A percentile compares a stretch with the other conserved stretches of the same genome.
Evolutionary conservation across 2,113 vertebrate genomes (phyloP).

Genomic region (Halichoerus grypus): DNA sequence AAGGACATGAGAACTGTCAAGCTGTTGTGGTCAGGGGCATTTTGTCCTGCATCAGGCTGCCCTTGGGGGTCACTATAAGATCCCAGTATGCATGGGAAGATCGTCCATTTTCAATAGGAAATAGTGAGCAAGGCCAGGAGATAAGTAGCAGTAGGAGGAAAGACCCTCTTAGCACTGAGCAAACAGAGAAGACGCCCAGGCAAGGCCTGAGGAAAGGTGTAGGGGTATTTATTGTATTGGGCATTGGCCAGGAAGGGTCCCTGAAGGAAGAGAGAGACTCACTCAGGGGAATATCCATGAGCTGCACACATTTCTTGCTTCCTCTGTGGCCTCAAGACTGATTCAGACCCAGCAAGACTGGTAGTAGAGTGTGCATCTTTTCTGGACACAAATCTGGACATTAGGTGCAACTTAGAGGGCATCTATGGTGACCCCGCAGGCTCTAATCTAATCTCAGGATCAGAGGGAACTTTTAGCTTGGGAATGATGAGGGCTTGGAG

Average conservation of each 20-base stretch:
- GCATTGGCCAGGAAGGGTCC: background rate
- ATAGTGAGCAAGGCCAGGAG: background rate
- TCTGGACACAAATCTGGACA: background rate
- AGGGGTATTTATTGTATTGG: background rate
- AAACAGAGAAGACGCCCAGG: background rate
- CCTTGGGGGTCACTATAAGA: background rate
- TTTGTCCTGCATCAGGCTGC: background rate
- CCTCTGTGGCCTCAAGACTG: background rate
- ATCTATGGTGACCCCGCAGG: background rate
- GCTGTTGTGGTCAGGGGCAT: background rate
- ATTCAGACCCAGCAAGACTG: background rate
- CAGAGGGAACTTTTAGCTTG: background rate
- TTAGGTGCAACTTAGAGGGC: background rate
- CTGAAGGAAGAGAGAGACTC: background rate
- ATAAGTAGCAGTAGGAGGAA: background rate
- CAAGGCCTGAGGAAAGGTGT: background rate
- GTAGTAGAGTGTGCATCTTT: background rate
- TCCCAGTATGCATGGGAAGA: background rate
- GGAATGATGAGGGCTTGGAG: background rate
- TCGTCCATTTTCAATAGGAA: background rate
- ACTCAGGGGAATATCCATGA: background rate
- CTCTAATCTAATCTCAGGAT: conserved; percentile 40
- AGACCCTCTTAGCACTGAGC: background rate
- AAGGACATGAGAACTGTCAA: background rate
- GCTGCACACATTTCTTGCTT: background rate